A percentile compares a stretch with the other conserved stretches of the same genome.
These are phyloP conservation scores for Actinia equina DNA, from an alignment of 64 coral and sea anemone genomes.

Conservation along the genomic window DNA sequence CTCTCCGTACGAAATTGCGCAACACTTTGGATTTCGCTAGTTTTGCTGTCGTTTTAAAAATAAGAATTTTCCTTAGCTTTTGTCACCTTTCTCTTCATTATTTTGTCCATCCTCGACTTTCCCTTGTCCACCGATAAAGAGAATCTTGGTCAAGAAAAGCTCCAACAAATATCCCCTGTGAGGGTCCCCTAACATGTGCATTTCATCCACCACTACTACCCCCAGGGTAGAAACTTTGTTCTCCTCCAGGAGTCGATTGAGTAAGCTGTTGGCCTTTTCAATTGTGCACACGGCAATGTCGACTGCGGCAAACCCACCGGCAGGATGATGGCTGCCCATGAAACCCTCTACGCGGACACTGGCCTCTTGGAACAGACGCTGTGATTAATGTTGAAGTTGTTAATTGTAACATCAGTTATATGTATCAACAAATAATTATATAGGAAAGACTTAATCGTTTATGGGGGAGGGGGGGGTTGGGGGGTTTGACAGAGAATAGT, in stretches of 20 bases:
- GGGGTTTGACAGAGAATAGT: too few species aligned
- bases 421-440: too few species aligned
- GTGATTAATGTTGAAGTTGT: neutral
- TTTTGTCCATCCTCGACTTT: constrained; percentile 1
- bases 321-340: constrained; percentile 86
- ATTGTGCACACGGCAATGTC: constrained; percentile 97
- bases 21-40: neutral
- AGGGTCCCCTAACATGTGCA: constrained; percentile 94
- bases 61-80: neutral
- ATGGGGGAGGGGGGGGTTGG: too few species aligned
- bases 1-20: neutral
- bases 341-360: constrained; percentile 89
- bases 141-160: constrained; percentile 88
- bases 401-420: too few species aligned
- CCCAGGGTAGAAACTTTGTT: constrained; percentile 67
- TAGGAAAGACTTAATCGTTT: too few species aligned
- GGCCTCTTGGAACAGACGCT: constrained; percentile 88
- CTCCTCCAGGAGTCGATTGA: constrained; percentile 92
- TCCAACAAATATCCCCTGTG: constrained; percentile 86
- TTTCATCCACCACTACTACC: constrained; percentile 86
- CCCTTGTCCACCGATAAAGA: constrained; percentile 50
- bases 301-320: constrained; percentile 65
- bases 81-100: neutral
- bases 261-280: constrained; percentile 95
- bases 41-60: neutral